Evolutionary conservation across 2,888 invertebrate species (phyloP).

Genomic region (Vesta saturnalis): DNA sequence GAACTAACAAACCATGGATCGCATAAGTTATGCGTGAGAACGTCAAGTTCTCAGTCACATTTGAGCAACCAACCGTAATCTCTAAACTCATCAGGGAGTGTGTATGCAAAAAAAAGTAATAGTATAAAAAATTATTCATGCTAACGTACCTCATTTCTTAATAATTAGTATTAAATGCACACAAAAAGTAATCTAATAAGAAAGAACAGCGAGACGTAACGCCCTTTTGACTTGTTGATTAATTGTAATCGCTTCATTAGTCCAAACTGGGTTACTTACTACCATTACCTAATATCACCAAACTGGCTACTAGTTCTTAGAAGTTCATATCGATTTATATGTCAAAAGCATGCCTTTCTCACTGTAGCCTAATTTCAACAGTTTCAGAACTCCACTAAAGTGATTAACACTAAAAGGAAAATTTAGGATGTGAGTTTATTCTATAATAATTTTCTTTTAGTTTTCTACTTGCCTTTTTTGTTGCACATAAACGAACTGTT

Average conservation of each 20-base stretch:
- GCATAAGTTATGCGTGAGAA: constrained; percentile 36
- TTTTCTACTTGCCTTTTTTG: too few relatives aligned
- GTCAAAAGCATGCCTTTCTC: constrained; percentile 10
- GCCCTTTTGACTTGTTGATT: neutral
- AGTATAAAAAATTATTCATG: too few relatives aligned
- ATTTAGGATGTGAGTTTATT: neutral
- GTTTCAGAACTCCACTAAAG: constrained; percentile 13
- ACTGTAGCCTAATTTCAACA: constrained; percentile 10
- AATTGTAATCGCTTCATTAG: constrained; percentile 6
- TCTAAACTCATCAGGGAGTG: neutral
- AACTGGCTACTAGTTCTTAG: constrained; percentile 9
- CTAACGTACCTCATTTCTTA: too few relatives aligned
- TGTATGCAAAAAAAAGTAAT: too few relatives aligned
- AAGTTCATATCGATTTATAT: constrained; percentile 10
- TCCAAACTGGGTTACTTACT: neutral
- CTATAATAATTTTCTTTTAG: too few relatives aligned
- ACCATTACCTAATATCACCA: neutral
- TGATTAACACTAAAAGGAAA: constrained; percentile 10
- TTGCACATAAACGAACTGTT: too few relatives aligned
- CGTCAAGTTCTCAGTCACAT: constrained; percentile 34
- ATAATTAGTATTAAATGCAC: too few relatives aligned
- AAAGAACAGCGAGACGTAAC: too few relatives aligned
- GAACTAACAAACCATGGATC: constrained; percentile 18
- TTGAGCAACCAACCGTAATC: constrained; percentile 36
- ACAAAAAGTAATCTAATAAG: too few relatives aligned